A percentile compares a stretch with the other conserved stretches of the same genome.
Evolutionary conservation across 2,113 vertebrate species (phyloP).

Genomic region (Glaucidium brasilianum): DNA sequence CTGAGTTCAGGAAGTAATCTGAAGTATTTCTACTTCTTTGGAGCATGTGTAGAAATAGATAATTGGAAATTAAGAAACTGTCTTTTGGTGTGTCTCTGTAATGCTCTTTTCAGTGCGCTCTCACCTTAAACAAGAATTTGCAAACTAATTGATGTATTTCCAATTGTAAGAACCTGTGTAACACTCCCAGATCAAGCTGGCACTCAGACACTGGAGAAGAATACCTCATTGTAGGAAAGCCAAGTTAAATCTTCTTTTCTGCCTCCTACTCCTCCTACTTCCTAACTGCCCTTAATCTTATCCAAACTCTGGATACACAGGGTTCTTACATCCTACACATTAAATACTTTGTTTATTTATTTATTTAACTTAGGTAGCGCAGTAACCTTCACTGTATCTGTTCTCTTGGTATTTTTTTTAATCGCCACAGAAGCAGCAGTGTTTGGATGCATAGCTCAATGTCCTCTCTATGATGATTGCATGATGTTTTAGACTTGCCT

Average conservation of each 20-base stretch:
- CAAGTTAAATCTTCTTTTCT: conserved; percentile 21
- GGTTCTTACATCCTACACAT: background rate
- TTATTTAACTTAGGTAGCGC: background rate
- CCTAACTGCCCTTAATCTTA: background rate
- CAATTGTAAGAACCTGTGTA: background rate
- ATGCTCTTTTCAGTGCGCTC: background rate
- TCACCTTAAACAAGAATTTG: background rate
- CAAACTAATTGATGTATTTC: background rate
- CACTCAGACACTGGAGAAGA: background rate
- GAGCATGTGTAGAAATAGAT: background rate
- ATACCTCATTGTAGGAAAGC: conserved; percentile 4
- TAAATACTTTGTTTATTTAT: background rate
- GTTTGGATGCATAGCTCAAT: background rate
- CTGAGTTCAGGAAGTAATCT: background rate
- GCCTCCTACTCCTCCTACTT: background rate
- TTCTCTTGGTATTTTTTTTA: background rate
- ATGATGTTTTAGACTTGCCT: background rate
- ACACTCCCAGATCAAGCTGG: conserved; percentile 4
- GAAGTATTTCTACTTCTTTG: background rate
- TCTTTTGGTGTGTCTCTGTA: background rate
- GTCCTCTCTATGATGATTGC: background rate
- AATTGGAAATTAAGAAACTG: background rate
- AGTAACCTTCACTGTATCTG: background rate
- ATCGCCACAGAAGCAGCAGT: background rate
- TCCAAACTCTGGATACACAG: background rate